Conservation (phyloP, 1,140 invertebrate genomes). For the Drosophila neocordata region DNA sequence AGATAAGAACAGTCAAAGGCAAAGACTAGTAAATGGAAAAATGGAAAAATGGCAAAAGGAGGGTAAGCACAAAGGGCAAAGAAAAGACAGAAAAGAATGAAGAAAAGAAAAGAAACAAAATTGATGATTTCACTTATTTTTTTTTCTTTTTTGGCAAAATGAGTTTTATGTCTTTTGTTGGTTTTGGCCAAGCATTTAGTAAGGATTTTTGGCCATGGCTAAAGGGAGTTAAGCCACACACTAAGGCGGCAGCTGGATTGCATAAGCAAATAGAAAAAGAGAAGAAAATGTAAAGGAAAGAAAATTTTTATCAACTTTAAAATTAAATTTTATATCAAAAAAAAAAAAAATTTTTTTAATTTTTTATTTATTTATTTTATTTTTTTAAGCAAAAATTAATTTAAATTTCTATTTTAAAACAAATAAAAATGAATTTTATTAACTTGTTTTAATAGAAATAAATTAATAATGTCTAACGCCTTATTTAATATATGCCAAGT, state of each 20-base stretch:
- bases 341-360: too few relatives aligned
- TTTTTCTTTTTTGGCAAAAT: slow-evolving; percentile 61
- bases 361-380: too few relatives aligned
- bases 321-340: slow-evolving; percentile 22
- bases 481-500: slow-evolving; percentile 18
- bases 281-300: too few relatives aligned
- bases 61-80: not conserved
- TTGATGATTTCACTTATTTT: slow-evolving; percentile 78
- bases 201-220: slow-evolving; percentile 5
- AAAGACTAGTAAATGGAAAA: slow-evolving; percentile 17
- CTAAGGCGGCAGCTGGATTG: slow-evolving; percentile 3
- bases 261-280: slow-evolving; percentile 14
- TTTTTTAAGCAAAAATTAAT: too few relatives aligned
- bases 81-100: not conserved
- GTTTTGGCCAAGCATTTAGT: slow-evolving; percentile 24
- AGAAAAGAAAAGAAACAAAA: slow-evolving; percentile 42
- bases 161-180: slow-evolving; percentile 56
- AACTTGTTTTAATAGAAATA: too few relatives aligned
- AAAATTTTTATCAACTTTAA: slow-evolving; percentile 26
- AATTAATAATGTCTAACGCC: not conserved
- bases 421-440: too few relatives aligned
- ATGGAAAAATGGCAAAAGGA: too few relatives aligned
- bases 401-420: too few relatives aligned
- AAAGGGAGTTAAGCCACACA: slow-evolving; percentile 1
- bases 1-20: slow-evolving; percentile 41